Evolutionary conservation across 2,888 invertebrate species (phyloP), one percentile per base, ranked within the genome.

Genomic region (Melikaiella ostensackeni): DNA sequence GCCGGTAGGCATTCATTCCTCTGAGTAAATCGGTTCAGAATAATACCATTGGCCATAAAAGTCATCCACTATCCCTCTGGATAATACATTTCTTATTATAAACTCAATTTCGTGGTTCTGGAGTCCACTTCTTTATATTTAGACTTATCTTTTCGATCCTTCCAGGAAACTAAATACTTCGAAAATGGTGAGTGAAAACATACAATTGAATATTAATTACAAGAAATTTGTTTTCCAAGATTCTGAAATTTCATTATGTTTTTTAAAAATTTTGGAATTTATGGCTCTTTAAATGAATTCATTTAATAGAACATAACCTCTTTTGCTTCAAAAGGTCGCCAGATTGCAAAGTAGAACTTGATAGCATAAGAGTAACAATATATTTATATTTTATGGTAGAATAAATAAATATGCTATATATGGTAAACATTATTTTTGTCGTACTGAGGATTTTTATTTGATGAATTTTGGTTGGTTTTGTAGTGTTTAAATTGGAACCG

Each of bases 161-260:
- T 11, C 5, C 0, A 70, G 33, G 30, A 50, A 70, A 30, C 46
- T 50, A 46, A 42, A 30, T 27, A 70, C 19, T 30, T 30, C 19
- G 1, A 70, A 46, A 70, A 70, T 70, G 70, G 70, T 70, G 33
- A 70, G 70, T 50, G 21, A 16, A 70, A 50, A 19, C 27, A 9
- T 8, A 63, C 63, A 38, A 8, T 35, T 21, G 2, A 21, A 13
- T 24, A 27, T 13, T 27, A 27, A 27, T 59, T 59, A 3, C 24
- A 21, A 16, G 24, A 27, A 24, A 2, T 6, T 13, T 59, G 21
- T 59, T 59, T 59, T 24, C 6, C 0, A 7, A 27, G 27, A 24
- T 13, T 42, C 16, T 27, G 16, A 27, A 27, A 24, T 13, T 57
- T 8, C n/a, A 59, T 27, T 8, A n/a, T 21, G 8, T 9, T 21